These are phyloP conservation scores for Napeogenes sylphis DNA, from an alignment of 2,888 invertebrate genomes.

Conservation along the genomic window DNA sequence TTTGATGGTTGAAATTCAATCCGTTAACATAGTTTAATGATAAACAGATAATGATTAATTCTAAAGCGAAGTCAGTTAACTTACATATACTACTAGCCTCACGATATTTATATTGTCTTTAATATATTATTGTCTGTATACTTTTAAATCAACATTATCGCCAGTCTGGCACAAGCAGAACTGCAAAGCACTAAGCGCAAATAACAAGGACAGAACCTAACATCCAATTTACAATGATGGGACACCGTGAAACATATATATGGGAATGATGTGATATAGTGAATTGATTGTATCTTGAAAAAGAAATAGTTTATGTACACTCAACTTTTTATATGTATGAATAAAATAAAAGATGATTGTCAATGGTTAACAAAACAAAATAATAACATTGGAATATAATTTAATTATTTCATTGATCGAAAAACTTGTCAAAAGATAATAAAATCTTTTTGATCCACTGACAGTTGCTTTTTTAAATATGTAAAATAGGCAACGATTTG, in stretches of 20 bases:
- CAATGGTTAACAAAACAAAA: slow-evolving; percentile 10
- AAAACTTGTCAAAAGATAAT: slow-evolving; percentile 6
- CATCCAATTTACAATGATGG: slow-evolving; percentile 27
- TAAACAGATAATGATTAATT: slow-evolving; percentile 11
- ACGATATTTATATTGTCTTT: background rate
- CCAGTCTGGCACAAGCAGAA: slow-evolving; percentile 29
- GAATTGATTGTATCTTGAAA: slow-evolving; percentile 29
- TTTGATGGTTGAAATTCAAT: background rate
- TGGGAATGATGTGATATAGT: slow-evolving; percentile 28
- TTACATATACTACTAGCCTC: slow-evolving; percentile 21
- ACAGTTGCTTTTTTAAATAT: background rate
- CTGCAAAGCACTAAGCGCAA: slow-evolving; percentile 32
- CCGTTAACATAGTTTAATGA: background rate
- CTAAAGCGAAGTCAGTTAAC: slow-evolving; percentile 27
- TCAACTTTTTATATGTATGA: slow-evolving; percentile 15
- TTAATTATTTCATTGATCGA: too few relatives aligned
- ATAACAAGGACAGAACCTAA: slow-evolving; percentile 19
- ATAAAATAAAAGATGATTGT: slow-evolving; percentile 7
- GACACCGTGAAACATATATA: slow-evolving; percentile 24
- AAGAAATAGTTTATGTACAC: slow-evolving; percentile 18
- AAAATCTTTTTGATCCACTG: slow-evolving; percentile 16
- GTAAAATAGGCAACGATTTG: background rate
- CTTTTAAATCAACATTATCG: background rate
- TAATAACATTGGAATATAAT: background rate
- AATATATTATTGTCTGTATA: slow-evolving; percentile 7